phyloP scores from a whole-genome alignment of 2,797 vertebrate genomes.

The Molossus alvarezi region DNA sequence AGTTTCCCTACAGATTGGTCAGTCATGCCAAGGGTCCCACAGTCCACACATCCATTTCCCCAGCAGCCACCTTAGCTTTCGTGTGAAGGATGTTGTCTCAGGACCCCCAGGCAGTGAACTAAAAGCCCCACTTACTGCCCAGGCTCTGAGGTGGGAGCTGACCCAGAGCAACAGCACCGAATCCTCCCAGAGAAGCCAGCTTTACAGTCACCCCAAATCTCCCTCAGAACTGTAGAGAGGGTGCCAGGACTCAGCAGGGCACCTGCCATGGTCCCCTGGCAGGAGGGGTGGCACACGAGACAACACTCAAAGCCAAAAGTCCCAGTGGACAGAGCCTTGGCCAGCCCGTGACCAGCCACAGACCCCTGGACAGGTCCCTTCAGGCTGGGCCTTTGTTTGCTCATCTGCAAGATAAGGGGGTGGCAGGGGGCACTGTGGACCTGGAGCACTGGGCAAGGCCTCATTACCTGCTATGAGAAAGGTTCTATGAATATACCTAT shows the following conservation, averaged over 20 bases:
- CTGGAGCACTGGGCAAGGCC: neutral
- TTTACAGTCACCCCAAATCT: too few species aligned
- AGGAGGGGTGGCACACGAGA: neutral
- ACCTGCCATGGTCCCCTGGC: neutral
- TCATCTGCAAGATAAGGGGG: accelerated
- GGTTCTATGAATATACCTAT: neutral
- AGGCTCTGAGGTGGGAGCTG: neutral
- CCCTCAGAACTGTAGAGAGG: neutral
- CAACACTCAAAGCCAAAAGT: neutral
- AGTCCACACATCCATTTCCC: neutral
- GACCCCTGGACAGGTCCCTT: neutral
- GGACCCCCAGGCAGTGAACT: neutral
- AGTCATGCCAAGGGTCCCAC: neutral
- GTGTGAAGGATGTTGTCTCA: neutral
- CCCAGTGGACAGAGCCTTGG: neutral
- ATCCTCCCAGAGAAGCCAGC: too few species aligned
- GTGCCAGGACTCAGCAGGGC: neutral
- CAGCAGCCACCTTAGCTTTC: neutral
- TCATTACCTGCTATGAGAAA: accelerated
- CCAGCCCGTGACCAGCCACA: neutral
- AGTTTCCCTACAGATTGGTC: neutral
- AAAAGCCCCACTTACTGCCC: neutral
- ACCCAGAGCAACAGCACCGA: neutral
- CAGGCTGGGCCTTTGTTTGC: neutral
- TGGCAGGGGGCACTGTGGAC: neutral